Evolutionary conservation across 2,113 vertebrate species (phyloP).

Genomic region (Peucedramus taeniatus): DNA sequence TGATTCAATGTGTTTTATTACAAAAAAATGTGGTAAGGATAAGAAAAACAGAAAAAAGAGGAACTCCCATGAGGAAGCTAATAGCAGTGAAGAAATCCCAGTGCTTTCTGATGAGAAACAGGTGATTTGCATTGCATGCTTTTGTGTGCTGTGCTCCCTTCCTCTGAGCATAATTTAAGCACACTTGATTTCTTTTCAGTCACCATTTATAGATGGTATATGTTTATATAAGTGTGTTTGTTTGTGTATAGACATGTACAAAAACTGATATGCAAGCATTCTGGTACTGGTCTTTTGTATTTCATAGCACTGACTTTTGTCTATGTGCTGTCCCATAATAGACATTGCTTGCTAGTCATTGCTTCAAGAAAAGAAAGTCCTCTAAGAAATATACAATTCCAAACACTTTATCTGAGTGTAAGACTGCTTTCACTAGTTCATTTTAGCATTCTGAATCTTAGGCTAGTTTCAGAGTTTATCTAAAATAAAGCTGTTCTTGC

Average conservation of each 20-base stretch:
- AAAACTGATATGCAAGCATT: neutral
- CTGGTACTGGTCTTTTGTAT: neutral
- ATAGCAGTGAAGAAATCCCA: neutral
- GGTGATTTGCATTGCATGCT: neutral
- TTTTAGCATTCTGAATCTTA: neutral
- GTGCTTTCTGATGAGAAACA: neutral
- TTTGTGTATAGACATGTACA: accelerated
- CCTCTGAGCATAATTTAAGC: neutral
- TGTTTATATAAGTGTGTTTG: accelerated
- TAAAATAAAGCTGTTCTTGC: neutral
- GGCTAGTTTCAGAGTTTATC: neutral
- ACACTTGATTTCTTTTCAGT: neutral
- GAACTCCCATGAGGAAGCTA: neutral
- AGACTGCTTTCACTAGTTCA: neutral
- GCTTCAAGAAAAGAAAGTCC: neutral
- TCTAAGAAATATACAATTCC: neutral
- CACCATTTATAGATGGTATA: neutral
- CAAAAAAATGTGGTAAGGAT: slow-evolving; percentile 66
- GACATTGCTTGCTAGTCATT: neutral
- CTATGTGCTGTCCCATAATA: neutral
- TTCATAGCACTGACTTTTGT: neutral
- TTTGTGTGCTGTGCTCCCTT: neutral
- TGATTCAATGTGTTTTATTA: slow-evolving; percentile 22
- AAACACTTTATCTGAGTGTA: neutral
- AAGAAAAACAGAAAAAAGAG: slow-evolving; percentile 42